Percentiles rank a stretch among this genome's conserved stretches.
phyloP scores from a whole-genome alignment of 2,888 invertebrate species.

The Sarcophaga carnaria region DNA sequence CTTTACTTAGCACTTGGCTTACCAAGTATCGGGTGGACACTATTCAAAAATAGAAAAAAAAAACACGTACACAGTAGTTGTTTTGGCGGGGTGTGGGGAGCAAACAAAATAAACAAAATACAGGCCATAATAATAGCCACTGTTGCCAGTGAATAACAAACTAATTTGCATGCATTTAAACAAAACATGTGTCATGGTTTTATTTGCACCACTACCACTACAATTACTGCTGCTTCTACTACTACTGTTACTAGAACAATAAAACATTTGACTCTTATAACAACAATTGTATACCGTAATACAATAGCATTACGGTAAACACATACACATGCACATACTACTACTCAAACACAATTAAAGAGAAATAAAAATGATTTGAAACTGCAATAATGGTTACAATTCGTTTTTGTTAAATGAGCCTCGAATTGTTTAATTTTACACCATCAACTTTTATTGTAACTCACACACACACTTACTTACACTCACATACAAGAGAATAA shows the following conservation, averaged over 20 bases:
- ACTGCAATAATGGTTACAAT: conserved; percentile 3
- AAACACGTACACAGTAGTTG: neutral
- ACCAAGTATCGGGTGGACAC: conserved; percentile 1
- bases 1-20: conserved; percentile 1
- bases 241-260: no score
- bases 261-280: neutral
- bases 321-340: neutral
- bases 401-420: conserved; percentile 56
- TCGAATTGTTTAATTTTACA: conserved; percentile 60
- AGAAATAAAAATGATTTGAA: conserved; percentile 17
- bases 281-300: neutral
- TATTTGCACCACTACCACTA: conserved; percentile 25
- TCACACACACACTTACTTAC: neutral
- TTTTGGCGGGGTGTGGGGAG: no score
- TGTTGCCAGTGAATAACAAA: neutral
- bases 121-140: conserved; percentile 5
- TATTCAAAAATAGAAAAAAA: neutral
- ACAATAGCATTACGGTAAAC: conserved; percentile 13
- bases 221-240: no score
- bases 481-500: neutral
- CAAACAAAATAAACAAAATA: conserved; percentile 36
- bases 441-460: conserved; percentile 57
- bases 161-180: conserved; percentile 50
- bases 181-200: conserved; percentile 57
- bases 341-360: conserved; percentile 20